A percentile compares a stretch with the other conserved stretches of the same genome.
Evolutionary conservation across 2,888 invertebrate species (phyloP).

Genomic region (Ashinkailepas kermadecensis): DNA sequence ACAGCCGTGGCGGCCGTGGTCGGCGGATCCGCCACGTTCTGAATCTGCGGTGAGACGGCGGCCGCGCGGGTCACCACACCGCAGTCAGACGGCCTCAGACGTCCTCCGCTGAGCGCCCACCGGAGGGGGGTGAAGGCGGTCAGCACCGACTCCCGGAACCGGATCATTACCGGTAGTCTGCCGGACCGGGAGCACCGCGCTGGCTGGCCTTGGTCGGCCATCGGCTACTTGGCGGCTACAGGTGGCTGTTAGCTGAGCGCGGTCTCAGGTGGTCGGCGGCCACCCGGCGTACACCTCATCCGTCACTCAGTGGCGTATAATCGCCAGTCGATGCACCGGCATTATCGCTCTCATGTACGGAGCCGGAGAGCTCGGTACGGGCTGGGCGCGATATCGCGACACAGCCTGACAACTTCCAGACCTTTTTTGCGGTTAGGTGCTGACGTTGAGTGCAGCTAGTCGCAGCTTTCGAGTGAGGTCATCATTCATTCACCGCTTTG

Average conservation of each 20-base stretch:
- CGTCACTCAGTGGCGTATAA: neutral
- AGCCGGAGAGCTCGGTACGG: neutral
- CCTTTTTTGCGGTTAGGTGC: too few species aligned
- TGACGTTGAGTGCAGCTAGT: too few species aligned
- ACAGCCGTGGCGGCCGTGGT: too few species aligned
- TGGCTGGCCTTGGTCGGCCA: neutral
- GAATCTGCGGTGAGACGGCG: too few species aligned
- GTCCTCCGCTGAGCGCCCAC: too few species aligned
- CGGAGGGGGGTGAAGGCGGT: too few species aligned
- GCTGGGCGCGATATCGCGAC: too few species aligned
- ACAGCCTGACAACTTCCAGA: too few species aligned
- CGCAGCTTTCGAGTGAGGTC: neutral
- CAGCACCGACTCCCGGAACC: neutral
- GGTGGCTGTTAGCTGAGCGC: neutral
- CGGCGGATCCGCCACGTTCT: too few species aligned
- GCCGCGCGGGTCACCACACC: too few species aligned
- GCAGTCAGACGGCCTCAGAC: too few species aligned
- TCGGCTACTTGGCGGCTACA: neutral
- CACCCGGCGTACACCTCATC: neutral
- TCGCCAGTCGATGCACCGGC: neutral
- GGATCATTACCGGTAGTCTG: neutral
- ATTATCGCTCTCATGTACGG: neutral
- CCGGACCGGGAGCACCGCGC: too few species aligned
- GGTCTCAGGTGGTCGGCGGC: neutral
- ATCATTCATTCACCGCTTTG: neutral